Evolutionary conservation across 1,140 invertebrate genomes (phyloP).

Genomic region (Yoshiicerus persimilis): DNA sequence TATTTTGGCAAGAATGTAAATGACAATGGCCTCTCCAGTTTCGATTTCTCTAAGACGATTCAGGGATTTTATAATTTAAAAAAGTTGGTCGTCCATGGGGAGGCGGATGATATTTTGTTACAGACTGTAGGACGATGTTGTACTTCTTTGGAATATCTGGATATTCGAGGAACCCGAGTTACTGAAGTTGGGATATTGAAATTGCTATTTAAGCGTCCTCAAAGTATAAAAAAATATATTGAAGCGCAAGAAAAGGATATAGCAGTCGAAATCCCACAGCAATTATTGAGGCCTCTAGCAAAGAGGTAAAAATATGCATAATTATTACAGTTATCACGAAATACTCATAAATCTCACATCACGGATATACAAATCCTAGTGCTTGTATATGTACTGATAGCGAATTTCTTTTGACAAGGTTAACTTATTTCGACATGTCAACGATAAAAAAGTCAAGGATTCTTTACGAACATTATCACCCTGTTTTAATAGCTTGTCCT

Average conservation of each 20-base stretch:
- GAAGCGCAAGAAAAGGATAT: not conserved
- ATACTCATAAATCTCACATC: not conserved
- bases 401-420: not conserved
- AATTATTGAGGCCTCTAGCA: not conserved
- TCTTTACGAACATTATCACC: not conserved
- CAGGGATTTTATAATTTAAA: not conserved
- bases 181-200: constrained; percentile 27
- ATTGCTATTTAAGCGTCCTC: constrained; percentile 23
- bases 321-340: too few species aligned
- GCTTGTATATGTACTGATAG: not conserved
- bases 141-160: constrained; percentile 31
- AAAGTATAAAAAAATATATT: not conserved
- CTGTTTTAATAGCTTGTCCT: constrained; percentile 15
- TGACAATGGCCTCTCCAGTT: not conserved
- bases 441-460: not conserved
- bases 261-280: not conserved
- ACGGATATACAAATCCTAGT: too few species aligned
- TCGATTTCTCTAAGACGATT: not conserved
- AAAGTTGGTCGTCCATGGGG: constrained; percentile 33
- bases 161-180: constrained; percentile 29
- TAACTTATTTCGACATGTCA: constrained; percentile 39
- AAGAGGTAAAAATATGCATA: not conserved
- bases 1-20: not conserved
- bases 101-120: constrained; percentile 26
- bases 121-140: constrained; percentile 37